A percentile compares a stretch with the other conserved stretches of the same genome.
Evolutionary conservation across 2,113 vertebrate species (phyloP).

Genomic region (Phrynosoma platyrhinos): DNA sequence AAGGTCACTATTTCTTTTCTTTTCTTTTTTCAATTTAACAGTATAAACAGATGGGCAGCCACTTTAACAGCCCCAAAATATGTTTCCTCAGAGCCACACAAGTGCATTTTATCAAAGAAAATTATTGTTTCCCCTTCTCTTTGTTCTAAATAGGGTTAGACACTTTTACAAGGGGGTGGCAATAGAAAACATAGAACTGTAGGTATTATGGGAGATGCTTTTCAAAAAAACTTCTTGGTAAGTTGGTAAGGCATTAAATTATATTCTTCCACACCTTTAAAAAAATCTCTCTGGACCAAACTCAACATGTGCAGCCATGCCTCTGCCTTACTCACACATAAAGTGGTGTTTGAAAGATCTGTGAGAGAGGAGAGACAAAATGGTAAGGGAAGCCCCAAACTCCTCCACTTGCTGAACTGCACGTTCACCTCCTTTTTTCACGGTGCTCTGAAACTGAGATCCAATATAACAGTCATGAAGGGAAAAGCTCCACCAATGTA

Average conservation of each 20-base stretch:
- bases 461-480: too few species aligned
- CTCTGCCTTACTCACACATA: neutral
- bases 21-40: constrained; percentile 43
- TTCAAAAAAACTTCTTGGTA: neutral
- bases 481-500: too few species aligned
- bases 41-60: constrained; percentile 72
- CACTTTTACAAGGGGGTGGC: constrained; percentile 50
- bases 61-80: constrained; percentile 65
- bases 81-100: constrained; percentile 62
- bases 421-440: too few species aligned
- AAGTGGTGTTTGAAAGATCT: neutral
- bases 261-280: neutral
- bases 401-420: neutral
- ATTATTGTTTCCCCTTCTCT: constrained; percentile 41
- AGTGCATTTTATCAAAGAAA: constrained; percentile 60
- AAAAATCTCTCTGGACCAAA: neutral
- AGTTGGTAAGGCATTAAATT: too few species aligned
- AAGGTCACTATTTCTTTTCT: constrained; percentile 67
- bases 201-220: neutral
- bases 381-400: neutral
- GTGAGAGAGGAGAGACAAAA: neutral
- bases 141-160: constrained; percentile 58
- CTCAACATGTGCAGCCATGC: neutral
- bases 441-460: too few species aligned
- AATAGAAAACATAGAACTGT: constrained; percentile 50